Evolutionary conservation across 1,140 invertebrate species (phyloP).

Genomic region (Euglossa dilemma): DNA sequence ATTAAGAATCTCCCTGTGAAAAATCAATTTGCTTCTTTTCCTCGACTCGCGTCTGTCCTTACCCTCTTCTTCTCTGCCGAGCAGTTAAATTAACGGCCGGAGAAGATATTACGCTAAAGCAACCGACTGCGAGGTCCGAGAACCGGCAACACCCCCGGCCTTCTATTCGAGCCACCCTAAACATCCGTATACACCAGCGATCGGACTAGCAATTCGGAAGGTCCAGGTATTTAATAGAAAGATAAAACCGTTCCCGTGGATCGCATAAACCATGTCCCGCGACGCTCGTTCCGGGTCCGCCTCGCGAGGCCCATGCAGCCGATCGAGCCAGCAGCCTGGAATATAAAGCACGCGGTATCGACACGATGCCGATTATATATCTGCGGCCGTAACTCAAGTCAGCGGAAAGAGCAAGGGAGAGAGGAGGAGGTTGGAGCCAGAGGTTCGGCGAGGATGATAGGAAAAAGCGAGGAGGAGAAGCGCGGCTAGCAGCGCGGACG

Average conservation of each 20-base stretch:
- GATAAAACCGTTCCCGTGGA: slow-evolving; percentile 14
- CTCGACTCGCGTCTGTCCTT: no score
- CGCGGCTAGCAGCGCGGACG: slow-evolving; percentile 43
- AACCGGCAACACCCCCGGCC: no score
- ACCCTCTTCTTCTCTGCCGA: no score
- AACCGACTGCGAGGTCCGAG: no score
- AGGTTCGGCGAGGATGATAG: background rate
- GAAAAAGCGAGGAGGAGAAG: background rate
- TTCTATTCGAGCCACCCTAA: no score
- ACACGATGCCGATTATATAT: slow-evolving; percentile 19
- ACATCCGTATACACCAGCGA: no score
- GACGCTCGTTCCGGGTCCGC: slow-evolving; percentile 56
- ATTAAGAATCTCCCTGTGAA: no score
- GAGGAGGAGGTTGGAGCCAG: no score
- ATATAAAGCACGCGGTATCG: slow-evolving; percentile 62
- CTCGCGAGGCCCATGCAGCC: slow-evolving; percentile 55
- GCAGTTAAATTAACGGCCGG: no score
- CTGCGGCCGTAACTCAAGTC: background rate
- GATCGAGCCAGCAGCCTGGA: slow-evolving; percentile 55
- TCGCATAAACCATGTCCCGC: slow-evolving; percentile 47
- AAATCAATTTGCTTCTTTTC: no score
- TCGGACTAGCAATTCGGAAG: background rate
- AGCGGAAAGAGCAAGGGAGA: background rate
- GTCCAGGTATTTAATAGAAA: slow-evolving; percentile 28
- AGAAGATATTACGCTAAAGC: no score